Base-by-base conservation (phyloP, 2,113 vertebrate species). In the Polypterus senegalus region DNA sequence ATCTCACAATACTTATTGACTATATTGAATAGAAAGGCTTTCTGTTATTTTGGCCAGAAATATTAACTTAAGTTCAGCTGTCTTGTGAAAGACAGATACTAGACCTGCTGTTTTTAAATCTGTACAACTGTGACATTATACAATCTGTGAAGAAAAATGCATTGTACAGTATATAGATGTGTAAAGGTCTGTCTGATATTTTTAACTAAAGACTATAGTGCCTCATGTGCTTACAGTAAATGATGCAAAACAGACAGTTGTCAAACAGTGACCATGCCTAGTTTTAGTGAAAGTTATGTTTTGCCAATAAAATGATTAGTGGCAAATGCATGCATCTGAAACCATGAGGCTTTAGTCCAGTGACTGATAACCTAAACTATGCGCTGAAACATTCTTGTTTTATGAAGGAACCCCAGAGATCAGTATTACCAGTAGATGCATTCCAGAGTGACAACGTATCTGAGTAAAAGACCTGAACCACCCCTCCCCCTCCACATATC, bases 371-470 rank as follows among this genome's bases (percentile, higher is more conserved):
- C 66, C 72, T 68, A 71, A 82, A 82, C 70, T 79, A 80, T 77
- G 74, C 72, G 69, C 69, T 68, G 69, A 83, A 80, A 81, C 74
- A 75, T 79, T 84, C 80, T 48, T 69, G 58, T 67, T 76, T 79
- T 83, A 74, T 74, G 77, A 74, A 79, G 64, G 61, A 73, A 72
- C 83, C 81, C 83, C 69, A 67, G 82, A 87, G 82, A 76, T 81
- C 80, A 71, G 75, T 61, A 63, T 74, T 77, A 82, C 71, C 66
- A 78, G 78, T 74, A 73, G 64, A 64, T 56, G 63, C 78, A 83
- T 85, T 84, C 81, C 86, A 80, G 72, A 72, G 71, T 66, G 72
- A 71, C 72, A 77, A 83, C 76, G 77, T 75, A 76, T 78, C 75
- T 52, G 66, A 56, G 65, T 52, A 74, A 67, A 62, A 71, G 69